Percentiles rank a stretch among this genome's conserved stretches.
Conservation (phyloP, 2,797 vertebrate genomes). For the Acomys russatus region DNA sequence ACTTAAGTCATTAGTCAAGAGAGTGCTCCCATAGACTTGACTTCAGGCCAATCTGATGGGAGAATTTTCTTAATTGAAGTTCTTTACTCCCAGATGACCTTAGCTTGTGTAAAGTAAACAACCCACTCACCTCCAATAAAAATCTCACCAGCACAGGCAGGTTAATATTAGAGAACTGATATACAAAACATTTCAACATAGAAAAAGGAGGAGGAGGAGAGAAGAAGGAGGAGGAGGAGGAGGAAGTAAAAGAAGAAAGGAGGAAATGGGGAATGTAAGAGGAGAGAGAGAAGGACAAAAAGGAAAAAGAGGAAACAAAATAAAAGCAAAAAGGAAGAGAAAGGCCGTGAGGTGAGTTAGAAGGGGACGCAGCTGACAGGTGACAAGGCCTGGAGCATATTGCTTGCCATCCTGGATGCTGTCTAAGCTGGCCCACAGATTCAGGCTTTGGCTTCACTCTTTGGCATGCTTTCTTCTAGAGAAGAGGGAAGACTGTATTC, state of each 20-base stretch:
- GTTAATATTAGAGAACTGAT: no score
- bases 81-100: background rate
- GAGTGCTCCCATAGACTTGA: background rate
- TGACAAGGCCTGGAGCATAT: background rate
- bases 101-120: background rate
- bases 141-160: no score
- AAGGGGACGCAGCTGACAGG: background rate
- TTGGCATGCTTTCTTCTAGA: constrained; percentile 73
- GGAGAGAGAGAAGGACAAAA: background rate
- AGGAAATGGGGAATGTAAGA: no score
- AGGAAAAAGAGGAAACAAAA: background rate
- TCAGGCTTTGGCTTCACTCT: background rate
- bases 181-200: no score
- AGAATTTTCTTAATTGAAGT: background rate
- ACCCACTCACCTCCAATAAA: no score
- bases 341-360: background rate
- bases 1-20: background rate
- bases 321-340: background rate
- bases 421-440: background rate
- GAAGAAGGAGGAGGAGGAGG: background rate
- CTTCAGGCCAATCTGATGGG: background rate
- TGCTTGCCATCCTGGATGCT: constrained; percentile 44
- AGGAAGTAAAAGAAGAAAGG: background rate
- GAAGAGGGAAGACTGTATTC: constrained; percentile 81
- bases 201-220: background rate